Evolutionary conservation across 2,797 vertebrate genomes (phyloP).

Genomic region (Rhadinocentrus ornatus): DNA sequence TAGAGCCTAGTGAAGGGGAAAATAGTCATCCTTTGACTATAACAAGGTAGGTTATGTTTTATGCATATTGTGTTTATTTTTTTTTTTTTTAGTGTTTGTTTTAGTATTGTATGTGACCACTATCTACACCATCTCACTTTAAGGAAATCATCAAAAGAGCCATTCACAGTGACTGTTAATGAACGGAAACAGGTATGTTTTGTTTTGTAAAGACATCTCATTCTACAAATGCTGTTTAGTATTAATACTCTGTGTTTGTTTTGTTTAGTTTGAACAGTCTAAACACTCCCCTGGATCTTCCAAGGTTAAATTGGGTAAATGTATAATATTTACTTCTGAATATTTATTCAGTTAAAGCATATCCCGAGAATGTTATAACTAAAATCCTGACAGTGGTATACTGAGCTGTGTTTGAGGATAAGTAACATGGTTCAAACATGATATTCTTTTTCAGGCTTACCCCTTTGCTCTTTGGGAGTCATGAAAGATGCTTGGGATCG

Average conservation of each 20-base stretch:
- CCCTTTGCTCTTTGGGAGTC: conserved; percentile 84
- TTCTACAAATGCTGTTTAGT: background rate
- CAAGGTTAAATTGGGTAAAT: conserved; percentile 83
- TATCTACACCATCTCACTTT: conserved; percentile 24
- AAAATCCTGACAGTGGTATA: background rate
- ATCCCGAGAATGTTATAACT: background rate
- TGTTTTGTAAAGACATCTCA: background rate
- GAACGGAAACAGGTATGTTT: conserved; percentile 67
- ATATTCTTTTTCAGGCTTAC: conserved; percentile 69
- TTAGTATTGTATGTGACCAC: conserved; percentile 7
- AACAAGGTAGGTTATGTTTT: conserved; percentile 65
- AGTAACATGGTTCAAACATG: background rate
- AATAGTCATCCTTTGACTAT: conserved; percentile 30
- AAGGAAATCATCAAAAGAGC: conserved; percentile 70
- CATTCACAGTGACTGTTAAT: conserved; percentile 44
- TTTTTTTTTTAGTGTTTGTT: conserved; percentile 2
- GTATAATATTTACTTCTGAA: conserved; percentile 5
- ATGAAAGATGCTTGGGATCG: conserved; percentile 88
- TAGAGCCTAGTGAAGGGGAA: conserved; percentile 70
- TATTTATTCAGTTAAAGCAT: background rate
- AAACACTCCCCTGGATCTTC: conserved; percentile 73
- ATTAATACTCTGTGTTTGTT: conserved; percentile 35
- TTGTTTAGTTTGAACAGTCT: conserved; percentile 76
- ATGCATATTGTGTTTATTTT: background rate
- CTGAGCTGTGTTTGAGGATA: background rate